A percentile compares a stretch with the other conserved stretches of the same genome.
These are phyloP conservation scores for Edolisoma coerulescens DNA, from an alignment of 2,113 vertebrate species.

Conservation along the genomic window DNA sequence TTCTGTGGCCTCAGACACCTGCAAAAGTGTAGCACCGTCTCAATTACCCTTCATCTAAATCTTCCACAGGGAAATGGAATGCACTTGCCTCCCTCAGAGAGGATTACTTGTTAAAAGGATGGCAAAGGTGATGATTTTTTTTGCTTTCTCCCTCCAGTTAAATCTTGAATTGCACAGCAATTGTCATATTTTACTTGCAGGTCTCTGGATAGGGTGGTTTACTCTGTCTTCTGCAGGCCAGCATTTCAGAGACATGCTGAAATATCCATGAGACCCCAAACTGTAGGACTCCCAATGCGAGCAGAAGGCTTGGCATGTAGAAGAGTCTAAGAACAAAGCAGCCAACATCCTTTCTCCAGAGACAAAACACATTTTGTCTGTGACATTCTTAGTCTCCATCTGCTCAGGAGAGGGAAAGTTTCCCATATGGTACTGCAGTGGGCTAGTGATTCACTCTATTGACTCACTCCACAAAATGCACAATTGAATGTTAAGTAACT, in stretches of 20 bases:
- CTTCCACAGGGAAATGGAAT: neutral
- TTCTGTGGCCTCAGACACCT: neutral
- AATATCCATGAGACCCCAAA: slow-evolving; percentile 29
- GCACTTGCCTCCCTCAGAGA: neutral
- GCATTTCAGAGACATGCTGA: neutral
- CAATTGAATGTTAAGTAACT: slow-evolving; percentile 67
- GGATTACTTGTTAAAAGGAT: neutral
- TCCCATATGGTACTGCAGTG: slow-evolving; percentile 63
- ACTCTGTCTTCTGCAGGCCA: neutral
- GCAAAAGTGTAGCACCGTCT: neutral
- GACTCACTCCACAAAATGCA: slow-evolving; percentile 50
- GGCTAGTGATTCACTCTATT: slow-evolving; percentile 43
- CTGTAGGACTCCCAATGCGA: neutral
- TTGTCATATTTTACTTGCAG: neutral
- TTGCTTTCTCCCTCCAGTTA: neutral
- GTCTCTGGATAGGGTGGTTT: neutral
- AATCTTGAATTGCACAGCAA: neutral
- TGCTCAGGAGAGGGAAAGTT: slow-evolving; percentile 64
- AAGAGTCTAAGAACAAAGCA: slow-evolving; percentile 64
- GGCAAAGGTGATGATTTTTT: neutral
- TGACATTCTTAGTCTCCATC: slow-evolving; percentile 71
- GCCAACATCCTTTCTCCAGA: slow-evolving; percentile 64
- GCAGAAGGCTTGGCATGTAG: slow-evolving; percentile 63
- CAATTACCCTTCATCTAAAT: neutral
- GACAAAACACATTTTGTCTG: slow-evolving; percentile 73